These are phyloP conservation scores for Malthinus seriepunctatus DNA, from an alignment of 2,888 invertebrate genomes.

Conservation along the genomic window DNA sequence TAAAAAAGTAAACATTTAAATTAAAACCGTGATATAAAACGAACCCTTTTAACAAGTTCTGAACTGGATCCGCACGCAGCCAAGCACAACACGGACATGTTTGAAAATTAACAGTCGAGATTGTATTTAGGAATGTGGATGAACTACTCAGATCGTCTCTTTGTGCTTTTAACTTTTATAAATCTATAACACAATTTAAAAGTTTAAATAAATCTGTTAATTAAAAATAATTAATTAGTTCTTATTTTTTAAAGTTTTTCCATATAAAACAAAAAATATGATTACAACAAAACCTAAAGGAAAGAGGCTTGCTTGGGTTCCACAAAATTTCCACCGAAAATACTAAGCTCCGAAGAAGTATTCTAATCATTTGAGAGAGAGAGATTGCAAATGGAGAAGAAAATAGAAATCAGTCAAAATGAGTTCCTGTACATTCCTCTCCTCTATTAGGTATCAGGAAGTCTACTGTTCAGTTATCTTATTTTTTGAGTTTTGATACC, in stretches of 20 bases:
- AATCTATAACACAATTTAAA: constrained; percentile 5
- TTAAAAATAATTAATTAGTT: constrained; percentile 6
- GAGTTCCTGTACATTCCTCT: neutral
- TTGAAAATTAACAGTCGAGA: constrained; percentile 48
- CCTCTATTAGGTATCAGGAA: too few relatives aligned
- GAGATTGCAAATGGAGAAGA: too few relatives aligned
- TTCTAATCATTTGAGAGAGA: too few relatives aligned
- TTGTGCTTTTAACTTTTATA: constrained; percentile 21
- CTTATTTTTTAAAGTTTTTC: too few relatives aligned
- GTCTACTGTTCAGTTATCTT: too few relatives aligned
- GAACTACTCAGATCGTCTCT: constrained; percentile 32
- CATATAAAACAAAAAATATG: too few relatives aligned
- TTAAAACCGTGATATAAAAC: constrained; percentile 35
- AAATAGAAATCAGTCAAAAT: too few relatives aligned
- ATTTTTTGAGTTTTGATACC: too few relatives aligned
- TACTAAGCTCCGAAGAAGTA: too few relatives aligned
- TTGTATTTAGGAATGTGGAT: constrained; percentile 49
- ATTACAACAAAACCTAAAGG: too few relatives aligned
- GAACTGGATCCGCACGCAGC: constrained; percentile 49
- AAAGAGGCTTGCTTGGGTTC: too few relatives aligned
- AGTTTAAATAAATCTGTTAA: constrained; percentile 4
- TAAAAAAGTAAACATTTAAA: constrained; percentile 33
- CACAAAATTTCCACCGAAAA: too few relatives aligned
- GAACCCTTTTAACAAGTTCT: constrained; percentile 39
- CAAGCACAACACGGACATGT: constrained; percentile 48